phyloP scores from a whole-genome alignment of 2,888 invertebrate genomes.

The Lasioglossum malachurum region DNA sequence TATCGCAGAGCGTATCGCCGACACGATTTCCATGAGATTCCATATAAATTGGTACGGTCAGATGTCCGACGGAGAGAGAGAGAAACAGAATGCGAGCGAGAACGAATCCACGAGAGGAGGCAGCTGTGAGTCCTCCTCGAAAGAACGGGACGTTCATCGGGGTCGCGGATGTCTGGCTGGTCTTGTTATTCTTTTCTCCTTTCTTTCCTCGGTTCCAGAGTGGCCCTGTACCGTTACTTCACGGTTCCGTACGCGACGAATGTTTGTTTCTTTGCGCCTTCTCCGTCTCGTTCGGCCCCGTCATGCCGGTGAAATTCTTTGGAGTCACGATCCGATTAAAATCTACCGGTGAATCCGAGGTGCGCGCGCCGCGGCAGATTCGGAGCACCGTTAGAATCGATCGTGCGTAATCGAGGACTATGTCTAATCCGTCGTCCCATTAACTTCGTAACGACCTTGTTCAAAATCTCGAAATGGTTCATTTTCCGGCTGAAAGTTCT shows the following conservation, averaged over 20 bases:
- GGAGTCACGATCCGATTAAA: constrained; percentile 54
- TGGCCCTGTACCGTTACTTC: constrained; percentile 67
- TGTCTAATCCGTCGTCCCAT: neutral
- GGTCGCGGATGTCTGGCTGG: constrained; percentile 51
- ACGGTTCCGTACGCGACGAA: constrained; percentile 58
- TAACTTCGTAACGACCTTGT: neutral
- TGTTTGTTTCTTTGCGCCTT: constrained; percentile 46
- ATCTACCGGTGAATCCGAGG: constrained; percentile 36
- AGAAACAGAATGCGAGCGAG: constrained; percentile 36
- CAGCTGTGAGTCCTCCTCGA: constrained; percentile 4
- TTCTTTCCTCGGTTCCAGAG: constrained; percentile 40
- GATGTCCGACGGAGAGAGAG: neutral
- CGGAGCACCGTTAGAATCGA: constrained; percentile 36
- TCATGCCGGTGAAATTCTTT: constrained; percentile 44
- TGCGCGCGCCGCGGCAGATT: constrained; percentile 4
- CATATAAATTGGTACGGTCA: constrained; percentile 33
- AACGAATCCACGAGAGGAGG: constrained; percentile 33
- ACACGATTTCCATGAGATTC: constrained; percentile 15
- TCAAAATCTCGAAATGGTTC: neutral
- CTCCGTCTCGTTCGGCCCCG: constrained; percentile 24
- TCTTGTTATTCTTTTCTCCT: constrained; percentile 50
- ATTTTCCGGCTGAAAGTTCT: neutral
- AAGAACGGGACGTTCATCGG: constrained; percentile 51
- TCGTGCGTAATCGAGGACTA: neutral
- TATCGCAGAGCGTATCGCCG: neutral